A percentile compares a stretch with the other conserved stretches of the same genome.
Evolutionary conservation across 2,113 vertebrate genomes (phyloP).

Genomic region (Ameiurus melas): DNA sequence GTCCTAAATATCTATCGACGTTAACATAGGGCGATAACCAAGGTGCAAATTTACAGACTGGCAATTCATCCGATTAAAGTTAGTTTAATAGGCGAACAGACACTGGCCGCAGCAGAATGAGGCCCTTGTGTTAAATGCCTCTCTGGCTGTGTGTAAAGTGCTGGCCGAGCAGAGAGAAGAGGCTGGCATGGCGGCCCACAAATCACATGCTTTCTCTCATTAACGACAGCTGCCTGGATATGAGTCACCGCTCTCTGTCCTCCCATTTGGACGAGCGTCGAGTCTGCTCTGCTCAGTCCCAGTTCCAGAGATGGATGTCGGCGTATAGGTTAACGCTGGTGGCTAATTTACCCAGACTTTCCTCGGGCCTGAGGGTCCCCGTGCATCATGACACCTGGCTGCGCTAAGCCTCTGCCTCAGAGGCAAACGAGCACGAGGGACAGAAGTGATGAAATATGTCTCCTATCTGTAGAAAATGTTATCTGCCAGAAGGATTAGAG

Average conservation of each 20-base stretch:
- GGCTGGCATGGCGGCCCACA: slow-evolving; percentile 23
- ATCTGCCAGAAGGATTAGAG: slow-evolving; percentile 18
- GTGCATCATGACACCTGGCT: slow-evolving; percentile 3
- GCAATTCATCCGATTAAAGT: slow-evolving; percentile 28
- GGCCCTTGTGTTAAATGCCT: slow-evolving; percentile 32
- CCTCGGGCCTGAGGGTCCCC: slow-evolving; percentile 4
- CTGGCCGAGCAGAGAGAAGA: slow-evolving; percentile 39
- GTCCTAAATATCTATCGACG: not conserved
- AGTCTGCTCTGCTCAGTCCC: slow-evolving; percentile 63
- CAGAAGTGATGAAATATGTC: slow-evolving; percentile 26
- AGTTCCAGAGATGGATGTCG: slow-evolving; percentile 32
- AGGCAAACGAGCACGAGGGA: slow-evolving; percentile 6
- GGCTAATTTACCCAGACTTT: slow-evolving; percentile 30
- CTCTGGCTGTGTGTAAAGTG: slow-evolving; percentile 34
- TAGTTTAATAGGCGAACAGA: slow-evolving; percentile 26
- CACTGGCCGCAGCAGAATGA: not conserved
- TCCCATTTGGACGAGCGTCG: slow-evolving; percentile 68
- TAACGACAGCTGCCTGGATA: slow-evolving; percentile 70
- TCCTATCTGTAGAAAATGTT: slow-evolving; percentile 8
- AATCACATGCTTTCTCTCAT: slow-evolving; percentile 59
- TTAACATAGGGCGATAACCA: not conserved
- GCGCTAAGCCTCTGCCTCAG: not conserved
- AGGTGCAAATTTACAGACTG: slow-evolving; percentile 16
- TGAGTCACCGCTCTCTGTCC: slow-evolving; percentile 68
- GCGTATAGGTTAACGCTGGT: slow-evolving; percentile 16